Evolutionary conservation across 2,797 vertebrate genomes (phyloP), one percentile per base, ranked within the genome.

Genomic region (Sebastes steindachneri): DNA sequence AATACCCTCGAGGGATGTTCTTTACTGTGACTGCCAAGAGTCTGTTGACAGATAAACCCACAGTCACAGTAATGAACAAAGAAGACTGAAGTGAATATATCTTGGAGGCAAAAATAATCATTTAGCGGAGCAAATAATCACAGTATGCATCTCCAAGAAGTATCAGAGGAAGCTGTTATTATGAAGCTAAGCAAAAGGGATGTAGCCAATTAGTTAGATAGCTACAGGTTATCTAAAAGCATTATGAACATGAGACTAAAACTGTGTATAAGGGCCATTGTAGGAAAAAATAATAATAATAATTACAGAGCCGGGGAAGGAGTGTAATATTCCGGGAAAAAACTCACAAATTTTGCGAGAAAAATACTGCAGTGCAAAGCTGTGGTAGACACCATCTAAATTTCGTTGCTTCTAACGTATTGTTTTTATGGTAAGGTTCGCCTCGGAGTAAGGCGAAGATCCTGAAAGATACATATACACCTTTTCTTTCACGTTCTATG

Each of bases 11-110:
- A 31, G 62, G 54, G 57, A 23, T 10, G 23, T 73, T 79, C 25
- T n/a, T 69, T 59, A 59, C 51, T 62, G 41, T 77, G 80, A 66
- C 53, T 79, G 7, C 33, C 37, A 14, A 41, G 37, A 41, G 37
- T 41, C 37, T 41, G 37, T 41, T 41, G 12, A 41, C 35, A 33
- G 26, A 64, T 11, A 6, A 72, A 37, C 19, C 62, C 68, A 12
- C 67, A 63, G 60, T 45, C 2, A 77, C 59, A 29, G 10, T 3
- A 9, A 60, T 15, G 4, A 59, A 80, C 64, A 58, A 23, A 3
- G 11, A 33, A 14, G 4, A 28, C 68, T 69, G 19, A 67, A n/a
- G 41, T 37, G 17, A 37, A 59, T 19, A 68, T 76, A 76, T 73
- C 9, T 65, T 3, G 3, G 55, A 68, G 41, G 57, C 26, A 68